phyloP scores from a whole-genome alignment of 2,797 vertebrate species.

The Toxotes lorentzi region DNA sequence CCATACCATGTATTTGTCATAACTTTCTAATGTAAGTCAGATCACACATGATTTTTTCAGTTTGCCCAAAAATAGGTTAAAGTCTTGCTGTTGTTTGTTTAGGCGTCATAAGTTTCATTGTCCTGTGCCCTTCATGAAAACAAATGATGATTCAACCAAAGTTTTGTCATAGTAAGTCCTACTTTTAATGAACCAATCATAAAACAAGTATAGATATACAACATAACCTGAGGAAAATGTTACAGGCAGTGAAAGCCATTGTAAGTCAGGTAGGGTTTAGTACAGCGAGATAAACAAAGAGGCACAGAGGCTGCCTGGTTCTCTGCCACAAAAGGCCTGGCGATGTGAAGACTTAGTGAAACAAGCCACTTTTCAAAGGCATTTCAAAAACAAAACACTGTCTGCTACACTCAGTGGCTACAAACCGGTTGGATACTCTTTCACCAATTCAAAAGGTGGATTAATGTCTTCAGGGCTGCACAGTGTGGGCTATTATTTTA shows the following conservation, averaged over 20 bases:
- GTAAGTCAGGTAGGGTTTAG: neutral
- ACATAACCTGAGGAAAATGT: slow-evolving; percentile 27
- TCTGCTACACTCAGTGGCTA: slow-evolving; percentile 35
- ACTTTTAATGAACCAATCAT: slow-evolving; percentile 19
- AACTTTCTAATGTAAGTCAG: neutral
- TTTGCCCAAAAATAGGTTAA: neutral
- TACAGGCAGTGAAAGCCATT: slow-evolving; percentile 29
- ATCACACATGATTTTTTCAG: neutral
- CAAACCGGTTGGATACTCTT: slow-evolving; percentile 1
- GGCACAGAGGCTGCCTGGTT: neutral
- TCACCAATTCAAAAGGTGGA: slow-evolving; percentile 59
- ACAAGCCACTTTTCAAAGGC: slow-evolving; percentile 34
- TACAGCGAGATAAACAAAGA: slow-evolving; percentile 17
- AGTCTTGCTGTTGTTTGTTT: neutral
- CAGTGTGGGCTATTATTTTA: slow-evolving; percentile 42
- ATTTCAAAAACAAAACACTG: slow-evolving; percentile 56
- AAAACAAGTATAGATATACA: slow-evolving; percentile 32
- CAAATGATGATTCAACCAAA: slow-evolving; percentile 7
- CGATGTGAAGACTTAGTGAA: slow-evolving; percentile 19
- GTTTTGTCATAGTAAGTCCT: neutral
- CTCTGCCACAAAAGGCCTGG: neutral
- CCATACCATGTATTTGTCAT: neutral
- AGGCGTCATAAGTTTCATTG: neutral
- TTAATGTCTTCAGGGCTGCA: slow-evolving; percentile 24
- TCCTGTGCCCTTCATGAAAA: slow-evolving; percentile 4